Percentiles rank a stretch among this genome's conserved stretches.
Evolutionary conservation across 1,140 invertebrate species (phyloP).

Genomic region (Sweltsa coloradensis): DNA sequence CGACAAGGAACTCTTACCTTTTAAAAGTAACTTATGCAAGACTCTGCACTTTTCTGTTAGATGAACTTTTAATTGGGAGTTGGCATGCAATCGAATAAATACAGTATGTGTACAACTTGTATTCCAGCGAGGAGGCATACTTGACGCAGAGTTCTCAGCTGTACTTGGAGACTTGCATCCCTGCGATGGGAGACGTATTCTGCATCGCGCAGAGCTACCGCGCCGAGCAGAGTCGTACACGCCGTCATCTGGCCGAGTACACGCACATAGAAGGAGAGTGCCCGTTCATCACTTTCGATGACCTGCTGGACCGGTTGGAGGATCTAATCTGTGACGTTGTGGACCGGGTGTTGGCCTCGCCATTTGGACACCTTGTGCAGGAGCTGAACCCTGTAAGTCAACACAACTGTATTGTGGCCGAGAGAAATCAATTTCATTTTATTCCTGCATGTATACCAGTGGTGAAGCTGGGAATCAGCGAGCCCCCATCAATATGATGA

Average conservation of each 20-base stretch:
- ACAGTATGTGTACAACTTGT: too few relatives aligned
- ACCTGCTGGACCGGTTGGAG: slow-evolving; percentile 81
- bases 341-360: slow-evolving; percentile 77
- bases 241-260: slow-evolving; percentile 95
- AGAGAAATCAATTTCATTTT: too few relatives aligned
- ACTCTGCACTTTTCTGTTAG: too few relatives aligned
- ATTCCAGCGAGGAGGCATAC: slow-evolving; percentile 74
- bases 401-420: background rate
- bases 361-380: slow-evolving; percentile 64
- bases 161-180: slow-evolving; percentile 94
- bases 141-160: slow-evolving; percentile 97
- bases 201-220: slow-evolving; percentile 96
- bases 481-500: too few relatives aligned
- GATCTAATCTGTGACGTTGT: slow-evolving; percentile 94
- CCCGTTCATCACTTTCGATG: slow-evolving; percentile 89
- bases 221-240: slow-evolving; percentile 92
- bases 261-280: slow-evolving; percentile 96
- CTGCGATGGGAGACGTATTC: slow-evolving; percentile 92
- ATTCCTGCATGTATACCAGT: too few relatives aligned
- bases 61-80: too few relatives aligned
- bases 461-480: too few relatives aligned
- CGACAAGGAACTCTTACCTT: too few relatives aligned
- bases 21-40: too few relatives aligned
- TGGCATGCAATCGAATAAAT: too few relatives aligned
- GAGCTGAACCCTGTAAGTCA: slow-evolving; percentile 76